Conservation (phyloP, 2,797 vertebrate genomes). For the Pangasius mekongensis region DNA sequence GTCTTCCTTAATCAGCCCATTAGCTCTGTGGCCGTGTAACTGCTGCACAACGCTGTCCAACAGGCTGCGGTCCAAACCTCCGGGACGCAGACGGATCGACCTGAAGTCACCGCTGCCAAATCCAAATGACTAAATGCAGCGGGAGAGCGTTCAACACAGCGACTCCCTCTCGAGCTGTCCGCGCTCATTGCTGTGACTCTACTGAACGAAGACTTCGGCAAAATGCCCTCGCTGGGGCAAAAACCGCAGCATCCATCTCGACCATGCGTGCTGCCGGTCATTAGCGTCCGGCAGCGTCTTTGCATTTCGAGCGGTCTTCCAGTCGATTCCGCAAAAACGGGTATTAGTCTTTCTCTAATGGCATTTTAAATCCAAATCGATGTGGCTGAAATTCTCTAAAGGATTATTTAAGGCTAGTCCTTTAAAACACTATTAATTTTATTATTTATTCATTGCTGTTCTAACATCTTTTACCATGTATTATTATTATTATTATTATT, state of each 20-base stretch:
- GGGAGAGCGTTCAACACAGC: neutral
- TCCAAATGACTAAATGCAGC: conserved; percentile 7
- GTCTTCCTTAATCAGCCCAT: conserved; percentile 10
- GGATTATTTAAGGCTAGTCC: conserved; percentile 38
- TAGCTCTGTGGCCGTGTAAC: neutral
- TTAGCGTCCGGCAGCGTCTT: conserved; percentile 12
- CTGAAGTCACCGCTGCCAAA: conserved; percentile 1
- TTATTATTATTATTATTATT: neutral
- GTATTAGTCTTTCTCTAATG: conserved; percentile 22
- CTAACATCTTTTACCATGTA: neutral
- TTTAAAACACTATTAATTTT: neutral
- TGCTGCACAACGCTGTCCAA: neutral
- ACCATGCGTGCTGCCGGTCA: neutral
- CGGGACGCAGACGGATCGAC: neutral
- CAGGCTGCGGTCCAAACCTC: neutral
- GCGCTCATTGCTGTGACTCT: neutral
- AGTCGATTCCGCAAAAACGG: conserved; percentile 3
- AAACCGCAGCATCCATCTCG: conserved; percentile 25
- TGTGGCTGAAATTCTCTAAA: conserved; percentile 43
- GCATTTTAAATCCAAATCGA: conserved; percentile 34
- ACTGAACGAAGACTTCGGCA: neutral
- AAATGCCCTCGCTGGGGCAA: neutral
- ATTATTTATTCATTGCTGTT: neutral
- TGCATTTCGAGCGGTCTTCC: neutral
- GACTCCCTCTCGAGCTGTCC: conserved; percentile 6